These are phyloP conservation scores for Microchirus variegatus DNA, from an alignment of 2,797 vertebrate species.

Conservation along the genomic window DNA sequence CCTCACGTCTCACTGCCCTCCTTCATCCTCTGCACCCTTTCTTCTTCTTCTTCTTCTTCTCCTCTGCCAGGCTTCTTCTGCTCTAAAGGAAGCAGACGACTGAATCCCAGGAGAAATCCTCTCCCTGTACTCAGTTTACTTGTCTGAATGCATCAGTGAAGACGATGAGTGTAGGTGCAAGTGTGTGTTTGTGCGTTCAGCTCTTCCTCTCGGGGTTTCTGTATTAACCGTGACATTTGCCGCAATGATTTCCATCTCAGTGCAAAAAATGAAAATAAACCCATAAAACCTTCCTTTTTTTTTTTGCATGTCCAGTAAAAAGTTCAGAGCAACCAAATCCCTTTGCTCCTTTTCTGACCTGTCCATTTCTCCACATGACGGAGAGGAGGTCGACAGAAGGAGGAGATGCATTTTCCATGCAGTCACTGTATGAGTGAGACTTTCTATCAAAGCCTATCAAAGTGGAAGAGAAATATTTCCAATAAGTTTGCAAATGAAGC, in stretches of 20 bases:
- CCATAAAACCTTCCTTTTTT: conserved; percentile 19
- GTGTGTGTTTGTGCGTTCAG: background rate
- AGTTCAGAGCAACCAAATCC: conserved; percentile 48
- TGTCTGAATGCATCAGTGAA: conserved; percentile 8
- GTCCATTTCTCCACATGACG: conserved; percentile 25
- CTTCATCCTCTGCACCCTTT: conserved; percentile 6
- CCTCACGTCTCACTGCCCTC: conserved; percentile 8
- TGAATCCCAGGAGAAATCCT: conserved; percentile 15
- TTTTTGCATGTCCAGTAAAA: conserved; percentile 21
- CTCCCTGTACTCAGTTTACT: conserved; percentile 19
- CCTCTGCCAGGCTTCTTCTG: conserved; percentile 8
- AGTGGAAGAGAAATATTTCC: conserved; percentile 16
- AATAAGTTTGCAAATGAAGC: conserved; percentile 4
- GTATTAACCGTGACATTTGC: conserved; percentile 8
- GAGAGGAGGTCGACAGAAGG: conserved; percentile 2
- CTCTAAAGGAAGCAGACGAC: conserved; percentile 19
- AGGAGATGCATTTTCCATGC: conserved; percentile 50
- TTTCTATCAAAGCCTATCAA: background rate
- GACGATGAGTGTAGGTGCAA: background rate
- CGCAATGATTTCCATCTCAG: conserved; percentile 8
- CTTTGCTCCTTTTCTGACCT: conserved; percentile 39
- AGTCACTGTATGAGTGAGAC: conserved; percentile 15
- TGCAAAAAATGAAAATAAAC: conserved; percentile 16
- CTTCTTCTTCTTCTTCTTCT: background rate
- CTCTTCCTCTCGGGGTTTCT: background rate